Evolutionary conservation across 1,140 invertebrate genomes (phyloP).

Genomic region (Hesperophylax magnus): DNA sequence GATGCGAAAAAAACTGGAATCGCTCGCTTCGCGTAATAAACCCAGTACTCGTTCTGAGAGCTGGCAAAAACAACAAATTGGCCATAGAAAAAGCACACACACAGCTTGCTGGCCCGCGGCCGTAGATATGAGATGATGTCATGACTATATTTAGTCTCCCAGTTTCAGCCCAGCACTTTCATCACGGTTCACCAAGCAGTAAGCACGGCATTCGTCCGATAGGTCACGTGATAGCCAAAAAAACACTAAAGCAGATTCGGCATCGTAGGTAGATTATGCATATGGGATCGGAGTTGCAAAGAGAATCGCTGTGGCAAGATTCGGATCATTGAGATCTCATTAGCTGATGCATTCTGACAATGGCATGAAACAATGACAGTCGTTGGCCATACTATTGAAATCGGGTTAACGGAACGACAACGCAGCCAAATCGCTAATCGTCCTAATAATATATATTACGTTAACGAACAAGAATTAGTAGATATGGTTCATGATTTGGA

Average conservation of each 20-base stretch:
- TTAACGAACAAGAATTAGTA: no score
- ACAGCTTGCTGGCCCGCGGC: conserved; percentile 30
- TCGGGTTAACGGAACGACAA: no score
- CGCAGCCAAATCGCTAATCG: no score
- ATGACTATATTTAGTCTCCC: conserved; percentile 21
- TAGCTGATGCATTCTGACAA: no score
- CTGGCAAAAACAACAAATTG: conserved; percentile 29
- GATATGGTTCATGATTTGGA: no score
- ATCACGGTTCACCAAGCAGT: conserved; percentile 16
- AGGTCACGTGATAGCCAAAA: background rate
- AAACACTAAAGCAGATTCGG: background rate
- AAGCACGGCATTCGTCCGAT: conserved; percentile 4
- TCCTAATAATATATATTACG: no score
- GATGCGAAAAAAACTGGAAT: conserved; percentile 1
- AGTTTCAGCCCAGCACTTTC: conserved; percentile 1
- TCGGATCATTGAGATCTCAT: no score
- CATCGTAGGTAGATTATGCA: background rate
- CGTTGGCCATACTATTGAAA: no score
- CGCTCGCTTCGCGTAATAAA: background rate
- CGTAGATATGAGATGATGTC: conserved; percentile 30
- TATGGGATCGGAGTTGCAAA: no score
- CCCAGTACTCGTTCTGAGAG: conserved; percentile 3
- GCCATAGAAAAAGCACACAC: conserved; percentile 22
- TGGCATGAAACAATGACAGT: no score
- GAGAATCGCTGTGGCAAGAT: no score